phyloP scores from a whole-genome alignment of 2,797 vertebrate species.

The Chaetophractus vellerosus region DNA sequence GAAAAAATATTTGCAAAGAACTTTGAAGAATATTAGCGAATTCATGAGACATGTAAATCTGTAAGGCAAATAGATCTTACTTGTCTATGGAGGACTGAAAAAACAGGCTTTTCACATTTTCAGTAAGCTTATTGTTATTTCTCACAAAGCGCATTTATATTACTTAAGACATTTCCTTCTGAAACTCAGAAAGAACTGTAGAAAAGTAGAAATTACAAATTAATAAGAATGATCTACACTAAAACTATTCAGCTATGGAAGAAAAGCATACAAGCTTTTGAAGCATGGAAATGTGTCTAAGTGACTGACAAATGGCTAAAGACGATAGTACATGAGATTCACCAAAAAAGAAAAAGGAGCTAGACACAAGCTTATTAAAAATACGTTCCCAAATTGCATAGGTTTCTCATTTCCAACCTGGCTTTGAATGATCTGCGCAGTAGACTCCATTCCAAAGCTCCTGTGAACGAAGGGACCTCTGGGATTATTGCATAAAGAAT shows the following conservation, averaged over 20 bases:
- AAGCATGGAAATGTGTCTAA: conserved; percentile 70
- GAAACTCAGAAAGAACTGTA: conserved; percentile 66
- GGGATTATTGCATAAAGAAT: background rate
- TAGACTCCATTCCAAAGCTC: background rate
- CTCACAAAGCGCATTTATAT: conserved; percentile 59
- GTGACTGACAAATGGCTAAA: conserved; percentile 58
- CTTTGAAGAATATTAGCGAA: conserved; percentile 61
- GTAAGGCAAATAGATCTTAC: conserved; percentile 49
- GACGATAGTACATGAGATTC: conserved; percentile 12
- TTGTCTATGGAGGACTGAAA: conserved; percentile 18
- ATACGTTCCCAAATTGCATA: background rate
- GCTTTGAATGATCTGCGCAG: background rate
- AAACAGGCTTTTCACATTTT: conserved; percentile 45
- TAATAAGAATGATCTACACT: conserved; percentile 77
- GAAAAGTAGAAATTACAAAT: conserved; percentile 68
- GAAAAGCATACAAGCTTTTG: conserved; percentile 48
- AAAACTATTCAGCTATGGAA: conserved; percentile 73
- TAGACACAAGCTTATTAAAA: background rate
- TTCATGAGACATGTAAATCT: conserved; percentile 28
- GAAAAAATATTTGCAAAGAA: conserved; percentile 36
- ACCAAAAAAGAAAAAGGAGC: conserved; percentile 21
- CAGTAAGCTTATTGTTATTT: conserved; percentile 61
- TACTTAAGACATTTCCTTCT: conserved; percentile 72
- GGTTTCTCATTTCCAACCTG: conserved; percentile 8
- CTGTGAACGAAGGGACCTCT: background rate